Base-by-base conservation (phyloP, 2,888 invertebrate species). In the Leucania comma region DNA sequence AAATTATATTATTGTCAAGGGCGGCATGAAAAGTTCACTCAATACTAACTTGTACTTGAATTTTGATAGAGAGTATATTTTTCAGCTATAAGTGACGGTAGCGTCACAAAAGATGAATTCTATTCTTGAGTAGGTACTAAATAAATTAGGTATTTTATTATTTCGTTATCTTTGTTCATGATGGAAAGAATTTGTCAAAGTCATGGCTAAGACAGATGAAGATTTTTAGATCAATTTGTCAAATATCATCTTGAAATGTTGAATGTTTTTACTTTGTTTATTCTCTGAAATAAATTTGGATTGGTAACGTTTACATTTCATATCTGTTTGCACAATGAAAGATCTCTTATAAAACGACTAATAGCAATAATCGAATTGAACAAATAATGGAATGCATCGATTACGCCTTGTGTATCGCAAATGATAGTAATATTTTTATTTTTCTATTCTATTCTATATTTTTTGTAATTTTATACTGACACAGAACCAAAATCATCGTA, bases 1-100 rank as follows among this genome's bases (percentile, higher is more conserved):
- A 85, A 85, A 85, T 85, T 80, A 68, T 77, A 86, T 85, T 85
- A 77, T 54, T 75, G 74, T 82, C 77, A 82, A 83, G 83, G 75
- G 71, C 65, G 67, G 61, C 63, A 51, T 79, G 71, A 72, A 80
- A 85, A 82, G 72, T 80, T 83, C 72, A 68, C 62, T 78, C 53
- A 72, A 73, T 64, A 62, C 59, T 72, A 75, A 80, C 48, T 65
- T 83, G 75, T 72, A 72, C 83, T 64, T 77, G 48, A 73, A 67
- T 81, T 67, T 63, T 48, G 53, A 57, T 59, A 35, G 10, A 32
- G 51, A 48, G 42, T 48, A 67, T 51, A 72, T 71, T 80, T 72
- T 65, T 60, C 59, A 75, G 53, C 22, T 60, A 46, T 22, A 58
- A 64, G 53, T 65, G 48, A 61, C 22, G 5, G 24, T 48, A 61